Conservation (phyloP, 2,797 vertebrate genomes). For the Sebastes goodei region DNA sequence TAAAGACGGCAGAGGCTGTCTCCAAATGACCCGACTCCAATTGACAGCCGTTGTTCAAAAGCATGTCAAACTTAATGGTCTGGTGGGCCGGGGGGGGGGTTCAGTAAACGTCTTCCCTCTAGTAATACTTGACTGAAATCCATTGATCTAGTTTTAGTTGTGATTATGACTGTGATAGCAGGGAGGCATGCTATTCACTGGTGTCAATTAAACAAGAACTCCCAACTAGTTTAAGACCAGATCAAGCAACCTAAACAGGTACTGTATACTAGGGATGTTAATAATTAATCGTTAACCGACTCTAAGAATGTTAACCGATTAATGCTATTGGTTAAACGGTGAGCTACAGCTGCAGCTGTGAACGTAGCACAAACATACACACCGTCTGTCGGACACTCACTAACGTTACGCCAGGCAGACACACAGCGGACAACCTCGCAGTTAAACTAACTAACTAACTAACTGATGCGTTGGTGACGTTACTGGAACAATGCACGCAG, state of each 20-base stretch:
- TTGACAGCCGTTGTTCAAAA: slow-evolving; percentile 40
- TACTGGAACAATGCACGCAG: too few species aligned
- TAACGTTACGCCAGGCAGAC: too few species aligned
- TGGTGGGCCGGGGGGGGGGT: background rate
- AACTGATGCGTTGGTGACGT: too few species aligned
- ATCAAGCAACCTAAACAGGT: background rate
- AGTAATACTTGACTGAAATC: background rate
- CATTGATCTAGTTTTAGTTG: background rate
- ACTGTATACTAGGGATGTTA: too few species aligned
- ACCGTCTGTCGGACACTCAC: too few species aligned
- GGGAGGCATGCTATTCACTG: background rate
- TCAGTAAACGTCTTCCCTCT: background rate
- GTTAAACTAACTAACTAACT: too few species aligned
- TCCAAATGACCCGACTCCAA: slow-evolving; percentile 11
- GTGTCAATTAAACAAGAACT: background rate
- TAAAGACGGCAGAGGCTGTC: slow-evolving; percentile 1
- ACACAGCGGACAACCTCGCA: too few species aligned
- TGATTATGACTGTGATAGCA: background rate
- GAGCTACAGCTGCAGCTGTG: too few species aligned
- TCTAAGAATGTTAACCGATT: too few species aligned
- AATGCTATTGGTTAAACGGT: too few species aligned
- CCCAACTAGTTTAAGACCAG: background rate
- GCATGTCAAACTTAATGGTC: slow-evolving; percentile 30
- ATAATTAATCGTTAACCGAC: too few species aligned
- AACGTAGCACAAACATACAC: too few species aligned